Conservation (phyloP, 2,888 invertebrate species). For the Byasa hedistus region DNA sequence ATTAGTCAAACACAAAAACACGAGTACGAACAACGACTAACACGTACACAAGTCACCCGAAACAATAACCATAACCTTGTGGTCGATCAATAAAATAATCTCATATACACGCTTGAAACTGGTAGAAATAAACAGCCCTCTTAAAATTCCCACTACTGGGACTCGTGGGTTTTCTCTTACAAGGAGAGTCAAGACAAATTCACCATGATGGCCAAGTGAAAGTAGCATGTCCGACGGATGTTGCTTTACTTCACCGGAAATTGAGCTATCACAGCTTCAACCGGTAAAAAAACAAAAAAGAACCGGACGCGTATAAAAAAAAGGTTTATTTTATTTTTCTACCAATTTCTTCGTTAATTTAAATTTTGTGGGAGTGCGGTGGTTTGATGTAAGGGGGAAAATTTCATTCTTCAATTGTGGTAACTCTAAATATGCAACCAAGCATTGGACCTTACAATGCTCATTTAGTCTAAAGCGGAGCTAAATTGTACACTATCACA, state of each 20-base stretch:
- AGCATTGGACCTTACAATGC: conserved; percentile 45
- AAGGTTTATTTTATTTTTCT: conserved; percentile 32
- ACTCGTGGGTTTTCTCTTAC: too few species aligned
- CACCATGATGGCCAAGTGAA: too few species aligned
- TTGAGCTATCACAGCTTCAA: too few species aligned
- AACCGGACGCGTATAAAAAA: background rate
- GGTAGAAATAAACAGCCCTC: conserved; percentile 39
- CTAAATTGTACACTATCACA: conserved; percentile 15
- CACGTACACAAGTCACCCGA: conserved; percentile 36
- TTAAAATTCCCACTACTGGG: too few species aligned
- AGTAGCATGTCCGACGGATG: too few species aligned
- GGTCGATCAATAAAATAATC: conserved; percentile 68
- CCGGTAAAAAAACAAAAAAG: too few species aligned
- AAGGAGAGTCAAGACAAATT: too few species aligned
- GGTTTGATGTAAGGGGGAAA: conserved; percentile 46
- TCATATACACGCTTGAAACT: conserved; percentile 53
- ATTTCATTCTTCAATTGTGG: conserved; percentile 49
- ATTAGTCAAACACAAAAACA: conserved; percentile 65
- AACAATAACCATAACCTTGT: conserved; percentile 20
- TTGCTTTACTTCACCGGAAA: too few species aligned
- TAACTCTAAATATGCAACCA: conserved; percentile 64
- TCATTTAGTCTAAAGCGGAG: conserved; percentile 43
- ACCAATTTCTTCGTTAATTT: conserved; percentile 47
- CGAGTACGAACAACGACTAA: conserved; percentile 59
- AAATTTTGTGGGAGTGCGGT: conserved; percentile 46